These are phyloP conservation scores for Coelopa frigida DNA, from an alignment of 1,140 invertebrate species.

Conservation along the genomic window DNA sequence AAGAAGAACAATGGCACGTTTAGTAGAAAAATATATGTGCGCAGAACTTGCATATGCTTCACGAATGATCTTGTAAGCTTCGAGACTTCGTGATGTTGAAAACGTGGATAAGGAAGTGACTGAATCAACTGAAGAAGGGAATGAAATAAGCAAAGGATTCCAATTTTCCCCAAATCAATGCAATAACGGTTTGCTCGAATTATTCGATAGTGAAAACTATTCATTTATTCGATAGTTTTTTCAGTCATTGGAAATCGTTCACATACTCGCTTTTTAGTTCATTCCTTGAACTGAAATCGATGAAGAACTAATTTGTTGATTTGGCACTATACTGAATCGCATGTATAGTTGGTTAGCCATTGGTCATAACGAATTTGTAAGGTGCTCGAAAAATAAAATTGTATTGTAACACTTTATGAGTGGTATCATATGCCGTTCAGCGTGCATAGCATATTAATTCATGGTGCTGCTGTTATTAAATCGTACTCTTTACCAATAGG, in stretches of 20 bases:
- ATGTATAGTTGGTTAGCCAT: conserved; percentile 1
- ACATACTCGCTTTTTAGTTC: neutral
- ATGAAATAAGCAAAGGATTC: too few relatives aligned
- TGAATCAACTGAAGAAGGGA: neutral
- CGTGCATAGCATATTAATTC: too few relatives aligned
- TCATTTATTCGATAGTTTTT: neutral
- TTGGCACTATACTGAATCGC: neutral
- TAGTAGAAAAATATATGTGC: neutral
- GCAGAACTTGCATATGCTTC: neutral
- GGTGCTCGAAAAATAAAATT: neutral
- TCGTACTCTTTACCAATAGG: too few relatives aligned
- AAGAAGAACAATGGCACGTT: too few relatives aligned
- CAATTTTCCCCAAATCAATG: neutral
- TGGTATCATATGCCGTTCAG: neutral
- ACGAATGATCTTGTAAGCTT: neutral
- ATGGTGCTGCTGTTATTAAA: too few relatives aligned
- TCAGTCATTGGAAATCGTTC: neutral
- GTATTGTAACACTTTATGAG: neutral
- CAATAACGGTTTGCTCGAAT: neutral
- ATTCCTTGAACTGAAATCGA: neutral
- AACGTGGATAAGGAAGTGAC: conserved; percentile 1
- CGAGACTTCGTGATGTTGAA: neutral
- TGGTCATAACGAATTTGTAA: neutral
- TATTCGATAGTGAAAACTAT: neutral
- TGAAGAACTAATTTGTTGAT: neutral